These are phyloP conservation scores for Agrenia bidenticulata DNA, from an alignment of 2,888 invertebrate genomes.

Conservation along the genomic window DNA sequence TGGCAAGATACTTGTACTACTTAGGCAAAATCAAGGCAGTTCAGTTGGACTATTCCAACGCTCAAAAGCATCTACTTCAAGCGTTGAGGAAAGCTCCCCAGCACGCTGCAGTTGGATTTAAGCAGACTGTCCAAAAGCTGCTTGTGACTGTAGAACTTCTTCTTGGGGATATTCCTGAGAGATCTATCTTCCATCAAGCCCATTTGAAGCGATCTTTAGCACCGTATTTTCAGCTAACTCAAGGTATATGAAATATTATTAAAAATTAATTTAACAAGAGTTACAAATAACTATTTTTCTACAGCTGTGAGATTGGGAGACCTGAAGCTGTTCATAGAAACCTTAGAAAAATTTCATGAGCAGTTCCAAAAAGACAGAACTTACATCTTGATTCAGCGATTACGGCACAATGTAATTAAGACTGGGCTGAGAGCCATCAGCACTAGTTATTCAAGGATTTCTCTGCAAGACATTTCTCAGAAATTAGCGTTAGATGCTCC, in stretches of 20 bases:
- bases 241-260: slow-evolving; percentile 58
- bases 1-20: slow-evolving; percentile 96
- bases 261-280: not conserved
- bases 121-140: slow-evolving; percentile 92
- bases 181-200: slow-evolving; percentile 90
- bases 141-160: slow-evolving; percentile 92
- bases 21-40: slow-evolving; percentile 97
- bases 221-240: slow-evolving; percentile 96
- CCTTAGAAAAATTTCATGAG: slow-evolving; percentile 83
- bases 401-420: slow-evolving; percentile 98
- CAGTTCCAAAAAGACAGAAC: slow-evolving; percentile 94
- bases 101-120: slow-evolving; percentile 96
- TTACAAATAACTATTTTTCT: not conserved
- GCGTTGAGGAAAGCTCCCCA: slow-evolving; percentile 94
- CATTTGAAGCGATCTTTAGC: slow-evolving; percentile 83
- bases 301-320: slow-evolving; percentile 88
- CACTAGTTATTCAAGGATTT: slow-evolving; percentile 92
- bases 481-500: slow-evolving; percentile 92
- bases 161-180: slow-evolving; percentile 95
- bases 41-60: slow-evolving; percentile 95
- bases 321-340: slow-evolving; percentile 89
- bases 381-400: slow-evolving; percentile 88
- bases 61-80: slow-evolving; percentile 94
- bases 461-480: slow-evolving; percentile 88
- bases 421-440: slow-evolving; percentile 96